Evolutionary conservation across 2,113 vertebrate species (phyloP).

Genomic region (Alosa alosa): DNA sequence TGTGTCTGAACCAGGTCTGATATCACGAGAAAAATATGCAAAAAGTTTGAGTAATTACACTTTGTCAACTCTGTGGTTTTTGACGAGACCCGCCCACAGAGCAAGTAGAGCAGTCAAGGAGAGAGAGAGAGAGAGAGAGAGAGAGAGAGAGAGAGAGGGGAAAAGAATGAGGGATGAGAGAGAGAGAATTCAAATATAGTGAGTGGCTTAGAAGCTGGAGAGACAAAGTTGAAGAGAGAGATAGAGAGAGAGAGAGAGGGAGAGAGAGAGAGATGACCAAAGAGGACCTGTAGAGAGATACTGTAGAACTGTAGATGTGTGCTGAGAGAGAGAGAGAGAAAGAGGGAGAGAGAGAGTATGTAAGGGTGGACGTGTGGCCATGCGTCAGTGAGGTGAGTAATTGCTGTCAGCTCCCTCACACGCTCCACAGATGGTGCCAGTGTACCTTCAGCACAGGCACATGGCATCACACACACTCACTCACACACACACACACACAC

Average conservation of each 20-base stretch:
- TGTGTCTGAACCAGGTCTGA: not conserved
- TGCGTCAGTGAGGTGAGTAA: conserved; percentile 71
- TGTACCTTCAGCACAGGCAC: conserved; percentile 60
- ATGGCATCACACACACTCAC: conserved; percentile 58
- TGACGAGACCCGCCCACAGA: too few relatives aligned
- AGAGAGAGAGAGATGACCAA: conserved; percentile 24
- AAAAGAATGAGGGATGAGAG: not conserved
- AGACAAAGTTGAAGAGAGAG: conserved; percentile 4
- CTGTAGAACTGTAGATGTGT: too few relatives aligned
- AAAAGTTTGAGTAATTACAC: too few relatives aligned
- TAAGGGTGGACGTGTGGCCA: conserved; percentile 27
- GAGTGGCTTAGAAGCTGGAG: conserved; percentile 16
- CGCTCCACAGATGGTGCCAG: conserved; percentile 61
- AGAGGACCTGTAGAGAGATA: not conserved
- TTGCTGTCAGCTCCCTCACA: conserved; percentile 55
- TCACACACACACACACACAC: too few relatives aligned
- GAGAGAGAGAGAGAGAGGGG: not conserved
- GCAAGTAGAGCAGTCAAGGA: too few relatives aligned
- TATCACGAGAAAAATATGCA: too few relatives aligned
- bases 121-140: too few relatives aligned
- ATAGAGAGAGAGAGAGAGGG: too few relatives aligned
- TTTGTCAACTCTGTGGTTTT: too few relatives aligned
- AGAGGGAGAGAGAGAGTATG: conserved; percentile 19
- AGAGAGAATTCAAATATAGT: conserved; percentile 23
- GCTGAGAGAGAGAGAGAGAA: not conserved